Base-by-base conservation (phyloP, 2,113 vertebrate species). In the Plotosus lineatus region DNA sequence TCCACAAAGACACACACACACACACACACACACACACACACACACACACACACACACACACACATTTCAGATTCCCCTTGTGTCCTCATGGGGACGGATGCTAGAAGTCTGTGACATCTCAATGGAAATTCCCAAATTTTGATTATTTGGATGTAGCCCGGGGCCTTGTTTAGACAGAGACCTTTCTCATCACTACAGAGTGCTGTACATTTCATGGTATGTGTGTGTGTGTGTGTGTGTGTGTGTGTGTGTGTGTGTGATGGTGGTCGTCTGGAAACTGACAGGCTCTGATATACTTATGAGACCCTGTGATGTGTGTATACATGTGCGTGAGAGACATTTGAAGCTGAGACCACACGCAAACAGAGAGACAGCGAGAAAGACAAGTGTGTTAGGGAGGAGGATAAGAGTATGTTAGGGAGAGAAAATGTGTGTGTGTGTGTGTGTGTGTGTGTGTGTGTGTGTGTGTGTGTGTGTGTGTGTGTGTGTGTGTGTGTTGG, bases 81-180 rank as follows among this genome's bases (percentile, higher is more conserved):
- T 65, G 19, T 19, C 65, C 82, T 61, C 82, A 55, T 60, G 68
- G 42, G 77, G 69, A 79, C 8, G 19, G 69, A 75, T 66, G 38
- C 66, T 75, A 33, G 38, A 60, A 46, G 77, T 21, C 58, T 73
- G 58, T 84, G 66, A 75, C 78, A 76, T 72, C 36, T 58, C 7
- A 56, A 61, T 68, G 77, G 85, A 83, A 86, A 80, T 84, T 84
- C 82, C 85, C 82, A 74, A 75, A 71, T 74, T 82, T 72, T 65
- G 78, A 85, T 65, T 83, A 79, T 85, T 85, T 81, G 79, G 78
- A 85, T 78, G 82, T 50, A 72, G 78, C 72, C 78, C 26, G 78
- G 36, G 74, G 80, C 65, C 72, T 77, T 77, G 82, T 75, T 85
- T 79, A 77, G 56, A 81, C 74, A 80, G 75, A 76, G 60, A 75